Conservation (phyloP, 2,797 vertebrate genomes). For the Peromyscus melanophrys region DNA sequence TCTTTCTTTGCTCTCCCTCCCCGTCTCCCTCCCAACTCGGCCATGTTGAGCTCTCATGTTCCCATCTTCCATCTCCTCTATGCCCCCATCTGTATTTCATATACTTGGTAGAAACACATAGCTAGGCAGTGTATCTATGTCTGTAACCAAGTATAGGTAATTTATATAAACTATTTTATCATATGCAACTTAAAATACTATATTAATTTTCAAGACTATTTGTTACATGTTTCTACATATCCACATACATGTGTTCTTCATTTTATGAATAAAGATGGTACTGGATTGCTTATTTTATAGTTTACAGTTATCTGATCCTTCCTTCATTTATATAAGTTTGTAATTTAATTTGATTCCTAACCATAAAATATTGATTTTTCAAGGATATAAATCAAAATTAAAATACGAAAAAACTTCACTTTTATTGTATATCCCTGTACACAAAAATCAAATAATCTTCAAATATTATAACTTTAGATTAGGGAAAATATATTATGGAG, state of each 20-base stretch:
- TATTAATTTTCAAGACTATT: neutral
- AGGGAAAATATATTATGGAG: neutral
- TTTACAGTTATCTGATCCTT: neutral
- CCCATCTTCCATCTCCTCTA: no score
- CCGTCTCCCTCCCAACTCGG: no score
- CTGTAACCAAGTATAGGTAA: neutral
- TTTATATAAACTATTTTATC: neutral
- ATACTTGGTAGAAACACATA: neutral
- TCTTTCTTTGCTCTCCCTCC: no score
- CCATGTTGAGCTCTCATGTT: no score
- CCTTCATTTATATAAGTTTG: neutral
- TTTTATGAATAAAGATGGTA: neutral
- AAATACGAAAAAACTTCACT: neutral
- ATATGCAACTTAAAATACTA: neutral
- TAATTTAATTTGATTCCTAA: neutral
- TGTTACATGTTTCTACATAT: neutral
- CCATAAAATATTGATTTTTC: neutral
- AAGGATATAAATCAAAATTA: neutral
- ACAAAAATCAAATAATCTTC: neutral
- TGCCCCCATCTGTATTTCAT: neutral
- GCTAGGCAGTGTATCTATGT: accelerated
- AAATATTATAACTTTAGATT: neutral
- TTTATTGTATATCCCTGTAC: neutral
- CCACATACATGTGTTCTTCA: neutral
- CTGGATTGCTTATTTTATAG: neutral